These are phyloP conservation scores for Drosophila robusta DNA, from an alignment of 2,888 invertebrate genomes.

Conservation along the genomic window DNA sequence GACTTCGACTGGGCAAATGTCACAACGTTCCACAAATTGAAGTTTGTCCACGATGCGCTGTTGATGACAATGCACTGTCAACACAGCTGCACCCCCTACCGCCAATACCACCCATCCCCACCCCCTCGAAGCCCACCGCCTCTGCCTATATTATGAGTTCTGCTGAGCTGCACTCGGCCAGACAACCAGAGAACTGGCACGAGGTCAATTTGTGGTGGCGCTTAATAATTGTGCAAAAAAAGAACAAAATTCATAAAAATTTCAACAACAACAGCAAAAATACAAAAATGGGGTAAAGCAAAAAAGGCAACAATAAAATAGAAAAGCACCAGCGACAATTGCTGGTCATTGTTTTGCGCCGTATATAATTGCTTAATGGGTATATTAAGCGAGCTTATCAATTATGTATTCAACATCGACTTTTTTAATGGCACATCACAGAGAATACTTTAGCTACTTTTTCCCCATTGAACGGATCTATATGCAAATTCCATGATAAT, in stretches of 20 bases:
- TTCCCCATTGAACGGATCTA: too few species aligned
- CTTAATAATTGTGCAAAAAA: constrained; percentile 60
- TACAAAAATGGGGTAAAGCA: constrained; percentile 6
- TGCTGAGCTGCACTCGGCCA: constrained; percentile 32
- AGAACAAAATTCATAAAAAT: constrained; percentile 4
- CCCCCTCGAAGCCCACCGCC: not conserved
- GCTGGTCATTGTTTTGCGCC: constrained; percentile 37
- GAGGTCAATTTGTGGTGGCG: constrained; percentile 73
- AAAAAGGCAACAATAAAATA: not conserved
- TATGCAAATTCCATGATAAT: too few species aligned
- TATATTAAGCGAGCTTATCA: constrained; percentile 25
- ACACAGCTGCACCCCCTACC: constrained; percentile 12
- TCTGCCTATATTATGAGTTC: constrained; percentile 6
- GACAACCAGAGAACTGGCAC: constrained; percentile 45
- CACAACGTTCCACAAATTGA: constrained; percentile 64
- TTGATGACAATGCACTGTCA: constrained; percentile 48
- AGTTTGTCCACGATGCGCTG: constrained; percentile 29
- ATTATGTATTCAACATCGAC: constrained; percentile 21
- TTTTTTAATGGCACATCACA: constrained; percentile 7
- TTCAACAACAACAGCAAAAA: not conserved
- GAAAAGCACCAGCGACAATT: constrained; percentile 26
- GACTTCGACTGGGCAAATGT: constrained; percentile 52
- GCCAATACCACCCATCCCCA: too few species aligned
- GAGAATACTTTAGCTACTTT: not conserved
- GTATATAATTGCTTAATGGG: constrained; percentile 33